Percentiles rank a stretch among this genome's conserved stretches.
Evolutionary conservation across 1,140 invertebrate genomes (phyloP).

Genomic region (Drosophila willistoni): DNA sequence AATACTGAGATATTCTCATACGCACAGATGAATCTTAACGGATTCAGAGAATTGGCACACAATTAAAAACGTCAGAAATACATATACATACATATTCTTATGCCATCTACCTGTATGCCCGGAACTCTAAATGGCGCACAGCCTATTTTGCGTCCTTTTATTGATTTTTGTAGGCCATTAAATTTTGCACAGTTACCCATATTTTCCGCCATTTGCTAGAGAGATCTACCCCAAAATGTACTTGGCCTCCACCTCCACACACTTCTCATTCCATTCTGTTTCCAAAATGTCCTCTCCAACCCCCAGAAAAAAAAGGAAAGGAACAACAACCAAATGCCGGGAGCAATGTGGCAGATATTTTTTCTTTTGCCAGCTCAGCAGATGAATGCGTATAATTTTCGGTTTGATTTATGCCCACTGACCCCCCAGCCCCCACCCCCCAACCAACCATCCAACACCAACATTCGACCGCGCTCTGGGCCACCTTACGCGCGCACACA

Average conservation of each 20-base stretch:
- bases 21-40: background rate
- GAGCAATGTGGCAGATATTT: slow-evolving; percentile 79
- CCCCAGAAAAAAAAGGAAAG: background rate
- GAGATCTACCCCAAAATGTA: slow-evolving; percentile 41
- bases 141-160: slow-evolving; percentile 59
- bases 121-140: slow-evolving; percentile 19
- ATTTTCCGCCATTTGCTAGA: slow-evolving; percentile 74
- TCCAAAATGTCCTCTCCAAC: slow-evolving; percentile 7
- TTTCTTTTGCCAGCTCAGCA: slow-evolving; percentile 80
- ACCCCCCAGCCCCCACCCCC: slow-evolving; percentile 39
- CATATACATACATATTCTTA: slow-evolving; percentile 5
- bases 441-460: too few relatives aligned
- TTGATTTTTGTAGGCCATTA: slow-evolving; percentile 79
- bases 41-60: slow-evolving; percentile 35
- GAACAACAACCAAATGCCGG: background rate
- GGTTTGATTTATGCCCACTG: slow-evolving; percentile 81
- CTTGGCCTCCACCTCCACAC: background rate
- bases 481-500: slow-evolving; percentile 60
- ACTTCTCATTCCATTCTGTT: background rate
- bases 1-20: slow-evolving; percentile 5
- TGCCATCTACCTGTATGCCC: slow-evolving; percentile 8
- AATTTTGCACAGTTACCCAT: slow-evolving; percentile 81
- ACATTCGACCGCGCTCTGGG: slow-evolving; percentile 39
- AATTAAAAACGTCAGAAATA: slow-evolving; percentile 36
- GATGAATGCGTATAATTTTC: slow-evolving; percentile 82